Base-by-base conservation (phyloP, 2,888 invertebrate species). In the Spisula solida region DNA sequence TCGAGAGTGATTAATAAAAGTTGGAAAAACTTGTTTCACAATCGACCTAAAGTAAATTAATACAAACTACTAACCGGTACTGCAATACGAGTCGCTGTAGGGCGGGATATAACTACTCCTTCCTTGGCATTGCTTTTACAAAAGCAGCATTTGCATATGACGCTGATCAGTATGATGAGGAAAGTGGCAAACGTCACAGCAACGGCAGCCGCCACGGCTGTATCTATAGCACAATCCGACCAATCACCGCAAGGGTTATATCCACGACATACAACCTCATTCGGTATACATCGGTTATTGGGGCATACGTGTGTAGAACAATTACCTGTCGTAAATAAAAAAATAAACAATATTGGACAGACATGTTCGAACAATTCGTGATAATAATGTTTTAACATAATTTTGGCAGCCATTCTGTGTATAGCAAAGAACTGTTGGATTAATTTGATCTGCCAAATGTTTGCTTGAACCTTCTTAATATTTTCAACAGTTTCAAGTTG, bases 191-290 rank as follows among this genome's bases (percentile, higher is more conserved):
- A 75, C 16, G 16, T 34, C 31, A 75, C 31, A 16, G 75, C 31
- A 29, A 75, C 1, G 12, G 75, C 75, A 0, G 18, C 31, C 5
- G 12, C 34, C 12, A 75, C 16, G 12, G 18, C 75, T 31, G 31
- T 34, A 5, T 75, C 75, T 31, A 75, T 31, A 14, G 34, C 16
- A 75, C 75, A 75, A 31, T 75, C 75, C 31, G 75, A 75, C 75
- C 75, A 75, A 75, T 75, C 75, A 34, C 75, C 75, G 34, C 75
- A 75, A 12, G 75, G 31, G 34, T 75, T 75, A 75, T 34, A 75
- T 75, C 75, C 75, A 0, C 5, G 75, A 75, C 75, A 75, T 34
- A 14, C 8, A 31, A 75, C 31, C 16, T 75, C 75, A 34, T 75
- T 75, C 34, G 75, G 75, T 18, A 75, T 34, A 31, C 75, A 75